Base-by-base conservation (phyloP, 2,888 invertebrate genomes). In the Mesorhabditis sp. region DNA sequence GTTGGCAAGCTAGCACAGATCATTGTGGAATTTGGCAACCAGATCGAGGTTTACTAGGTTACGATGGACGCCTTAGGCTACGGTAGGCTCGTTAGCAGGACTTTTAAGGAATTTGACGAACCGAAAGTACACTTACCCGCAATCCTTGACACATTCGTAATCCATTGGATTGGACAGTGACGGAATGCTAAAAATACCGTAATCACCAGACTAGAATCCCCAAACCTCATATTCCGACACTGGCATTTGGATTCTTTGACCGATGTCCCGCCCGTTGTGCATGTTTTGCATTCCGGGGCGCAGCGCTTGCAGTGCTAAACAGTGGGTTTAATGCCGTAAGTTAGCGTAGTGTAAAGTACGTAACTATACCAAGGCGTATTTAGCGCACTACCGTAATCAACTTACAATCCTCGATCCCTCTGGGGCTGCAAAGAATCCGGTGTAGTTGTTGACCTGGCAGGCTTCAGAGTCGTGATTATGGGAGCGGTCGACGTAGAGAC, bases 281-380 rank as follows among this genome's bases (percentile, higher is more conserved):
- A 81, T 4, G 65, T 72, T 41, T 45, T 45, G 69, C 81, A 81
- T 43, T 72, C 72, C 3, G 71, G 70, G 41, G 68, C 71, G 42
- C 80, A 81, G 66, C 76, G 70, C 28, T 72, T 71, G 69, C 81
- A 81, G 44, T 74, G 65, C 76, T 80, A 62, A 65, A 70, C 69
- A 58, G 7, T 50, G 58, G n/a, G 10, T 50, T 13, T 50, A 28
- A 28, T 28, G 28, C 28, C 28, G 28, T 28, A 28, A 28, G 1
- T 28, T 28, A 28, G 28, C 28, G 28, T 28, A 28, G 28, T 28
- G 28, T 28, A 28, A 28, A 28, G 28, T 28, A 28, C 28, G n/a
- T 2, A 50, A 50, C 58, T 50, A 13, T 50, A 13, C n/a, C 1
- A 13, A 10, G 2, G n/a, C 10, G 58, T 50, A 50, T 13, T 50